Conservation (phyloP, 2,888 invertebrate genomes). For the Blomia tropicalis region DNA sequence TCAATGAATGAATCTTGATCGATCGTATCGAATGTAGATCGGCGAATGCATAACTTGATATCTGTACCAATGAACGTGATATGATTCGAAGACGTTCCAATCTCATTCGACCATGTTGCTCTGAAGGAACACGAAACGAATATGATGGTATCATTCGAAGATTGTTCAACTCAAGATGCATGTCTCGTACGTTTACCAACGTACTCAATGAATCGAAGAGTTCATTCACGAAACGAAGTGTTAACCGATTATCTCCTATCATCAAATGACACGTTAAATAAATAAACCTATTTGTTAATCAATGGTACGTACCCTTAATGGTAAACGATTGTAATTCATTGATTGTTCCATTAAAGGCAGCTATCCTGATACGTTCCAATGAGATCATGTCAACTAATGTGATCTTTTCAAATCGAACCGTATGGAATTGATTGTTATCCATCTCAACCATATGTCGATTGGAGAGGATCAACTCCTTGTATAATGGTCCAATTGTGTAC, state of each 20-base stretch:
- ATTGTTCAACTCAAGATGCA: constrained; percentile 11
- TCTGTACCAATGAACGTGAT: background rate
- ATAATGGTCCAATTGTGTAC: background rate
- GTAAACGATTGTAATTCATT: background rate
- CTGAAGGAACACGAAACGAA: background rate
- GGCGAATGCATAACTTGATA: constrained; percentile 20
- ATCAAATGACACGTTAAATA: too few species aligned
- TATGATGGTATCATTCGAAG: background rate
- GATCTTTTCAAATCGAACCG: constrained; percentile 19
- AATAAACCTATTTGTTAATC: background rate
- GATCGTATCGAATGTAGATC: constrained; percentile 3
- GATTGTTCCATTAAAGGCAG: constrained; percentile 16
- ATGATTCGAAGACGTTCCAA: background rate
- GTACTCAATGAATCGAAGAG: constrained; percentile 20
- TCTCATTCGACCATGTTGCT: background rate
- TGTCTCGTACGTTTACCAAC: constrained; percentile 15
- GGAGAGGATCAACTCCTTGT: constrained; percentile 15
- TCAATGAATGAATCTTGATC: background rate
- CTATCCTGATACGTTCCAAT: background rate
- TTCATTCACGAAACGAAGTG: background rate
- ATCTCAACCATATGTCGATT: constrained; percentile 9
- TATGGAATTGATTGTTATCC: constrained; percentile 14
- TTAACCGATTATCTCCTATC: constrained; percentile 18
- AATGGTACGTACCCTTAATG: background rate
- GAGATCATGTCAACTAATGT: background rate